phyloP scores from a whole-genome alignment of 2,113 vertebrate species.

The Murina feae region DNA sequence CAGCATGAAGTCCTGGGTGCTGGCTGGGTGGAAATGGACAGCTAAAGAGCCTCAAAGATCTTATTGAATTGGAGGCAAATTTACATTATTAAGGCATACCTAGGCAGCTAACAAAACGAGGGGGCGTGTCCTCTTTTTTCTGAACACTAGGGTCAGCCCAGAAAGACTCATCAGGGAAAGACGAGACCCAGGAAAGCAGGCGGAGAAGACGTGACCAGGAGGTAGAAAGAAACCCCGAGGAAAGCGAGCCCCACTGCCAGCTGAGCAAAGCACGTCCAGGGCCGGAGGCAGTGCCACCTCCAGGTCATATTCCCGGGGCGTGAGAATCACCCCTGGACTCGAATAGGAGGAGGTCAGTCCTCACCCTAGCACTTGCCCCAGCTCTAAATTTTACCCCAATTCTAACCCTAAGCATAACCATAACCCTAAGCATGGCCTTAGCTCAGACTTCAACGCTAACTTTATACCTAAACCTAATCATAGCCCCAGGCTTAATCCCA shows the following conservation, averaged over 20 bases:
- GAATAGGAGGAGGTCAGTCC: not conserved
- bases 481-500: no score
- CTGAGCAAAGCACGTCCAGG: no score
- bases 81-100: accelerated
- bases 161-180: not conserved
- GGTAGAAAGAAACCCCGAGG: not conserved
- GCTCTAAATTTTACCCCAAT: no score
- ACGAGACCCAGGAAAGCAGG: not conserved
- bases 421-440: no score
- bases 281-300: not conserved
- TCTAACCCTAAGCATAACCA: no score
- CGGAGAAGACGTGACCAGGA: accelerated
- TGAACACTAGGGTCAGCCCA: no score
- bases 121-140: not conserved
- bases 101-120: not conserved
- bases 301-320: not conserved
- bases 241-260: not conserved
- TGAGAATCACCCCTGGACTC: not conserved
- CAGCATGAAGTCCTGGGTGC: accelerated
- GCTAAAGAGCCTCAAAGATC: not conserved
- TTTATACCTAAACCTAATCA: no score
- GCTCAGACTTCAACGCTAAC: no score
- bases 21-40: not conserved
- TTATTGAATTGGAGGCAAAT: not conserved
- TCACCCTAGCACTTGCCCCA: no score